Conservation (phyloP, 2,888 invertebrate genomes). For the Campoplex nolae region DNA sequence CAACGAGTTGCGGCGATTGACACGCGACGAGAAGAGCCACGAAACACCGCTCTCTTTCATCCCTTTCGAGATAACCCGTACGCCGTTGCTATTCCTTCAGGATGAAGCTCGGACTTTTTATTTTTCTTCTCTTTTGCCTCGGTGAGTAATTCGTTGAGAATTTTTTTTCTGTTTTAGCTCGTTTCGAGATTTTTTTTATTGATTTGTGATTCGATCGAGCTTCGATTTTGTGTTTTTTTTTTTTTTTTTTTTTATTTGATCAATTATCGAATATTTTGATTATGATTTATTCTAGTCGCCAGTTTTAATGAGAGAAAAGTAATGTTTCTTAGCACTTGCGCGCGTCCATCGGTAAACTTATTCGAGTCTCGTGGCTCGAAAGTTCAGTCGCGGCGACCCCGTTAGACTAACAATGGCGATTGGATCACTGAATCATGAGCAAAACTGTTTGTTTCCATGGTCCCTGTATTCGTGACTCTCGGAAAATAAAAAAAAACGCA, state of each 20-base stretch:
- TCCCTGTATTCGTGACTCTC: neutral
- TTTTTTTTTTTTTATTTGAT: neutral
- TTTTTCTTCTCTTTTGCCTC: constrained; percentile 77
- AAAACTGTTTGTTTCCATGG: constrained; percentile 26
- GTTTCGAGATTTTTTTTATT: neutral
- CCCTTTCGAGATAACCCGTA: constrained; percentile 36
- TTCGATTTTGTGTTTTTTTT: neutral
- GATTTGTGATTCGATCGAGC: neutral
- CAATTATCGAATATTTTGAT: neutral
- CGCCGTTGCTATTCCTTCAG: constrained; percentile 69
- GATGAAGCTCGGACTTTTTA: constrained; percentile 80
- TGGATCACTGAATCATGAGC: constrained; percentile 52
- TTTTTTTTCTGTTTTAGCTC: constrained; percentile 38
- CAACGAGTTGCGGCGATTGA: constrained; percentile 28
- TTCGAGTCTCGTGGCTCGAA: constrained; percentile 37
- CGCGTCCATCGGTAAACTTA: constrained; percentile 5
- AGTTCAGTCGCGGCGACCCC: constrained; percentile 53
- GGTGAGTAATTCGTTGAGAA: constrained; percentile 75
- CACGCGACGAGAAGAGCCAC: constrained; percentile 43
- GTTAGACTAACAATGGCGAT: constrained; percentile 49
- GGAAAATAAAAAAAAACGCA: neutral
- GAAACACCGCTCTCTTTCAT: constrained; percentile 37
- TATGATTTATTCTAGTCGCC: neutral
- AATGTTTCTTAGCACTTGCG: neutral
- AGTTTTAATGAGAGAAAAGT: neutral